Evolutionary conservation across 2,113 vertebrate species (phyloP), one percentile per base, ranked within the genome.

Genomic region (Abramis brama): DNA sequence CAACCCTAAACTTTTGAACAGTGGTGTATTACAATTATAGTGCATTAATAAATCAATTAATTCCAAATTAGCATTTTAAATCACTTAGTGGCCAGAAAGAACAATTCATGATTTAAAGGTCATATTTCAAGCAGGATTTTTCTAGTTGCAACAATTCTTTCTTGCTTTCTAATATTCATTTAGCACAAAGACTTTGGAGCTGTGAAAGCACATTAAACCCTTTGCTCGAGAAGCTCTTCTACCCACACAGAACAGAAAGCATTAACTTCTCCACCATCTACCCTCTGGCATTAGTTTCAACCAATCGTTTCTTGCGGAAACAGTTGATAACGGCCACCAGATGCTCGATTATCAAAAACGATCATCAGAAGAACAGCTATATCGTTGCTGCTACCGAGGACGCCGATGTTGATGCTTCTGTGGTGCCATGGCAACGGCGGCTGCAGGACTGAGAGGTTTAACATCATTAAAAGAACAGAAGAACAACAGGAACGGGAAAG

Each of bases 391-490:
- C 17, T 68, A 2, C 79, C 1, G 60, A 68, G 79, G 39, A 81
- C 3, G 60, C 59, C 13, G 2, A 64, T 45, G 36, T 66, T 9
- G 11, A 64, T 33, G 5, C 45, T 68, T 45, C 25, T 50, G 80
- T 82, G 80, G 45, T n/a, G 64, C 62, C 33, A 81, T 52, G 64
- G 19, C 27, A 82, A 82, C 25, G 30, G 60, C 4, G 11, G 17
- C 60, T 66, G 39, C n/a, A 47, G 60, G n/a, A 81, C 62, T n/a
- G 45, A 55, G 43, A n/a, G 45, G 47, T 52, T 70, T 70, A 55
- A 70, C 66, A n/a, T 82, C 62, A 55, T 70, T 55, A 70, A 82
- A 70, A 82, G 6, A 52, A 70, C 45, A n/a, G 55, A 80, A 23
- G 30, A 62, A 62, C 23, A 43, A 66, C n/a, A 81, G 27, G 36